Base-by-base conservation (phyloP, 2,113 vertebrate species). In the Colius striatus region DNA sequence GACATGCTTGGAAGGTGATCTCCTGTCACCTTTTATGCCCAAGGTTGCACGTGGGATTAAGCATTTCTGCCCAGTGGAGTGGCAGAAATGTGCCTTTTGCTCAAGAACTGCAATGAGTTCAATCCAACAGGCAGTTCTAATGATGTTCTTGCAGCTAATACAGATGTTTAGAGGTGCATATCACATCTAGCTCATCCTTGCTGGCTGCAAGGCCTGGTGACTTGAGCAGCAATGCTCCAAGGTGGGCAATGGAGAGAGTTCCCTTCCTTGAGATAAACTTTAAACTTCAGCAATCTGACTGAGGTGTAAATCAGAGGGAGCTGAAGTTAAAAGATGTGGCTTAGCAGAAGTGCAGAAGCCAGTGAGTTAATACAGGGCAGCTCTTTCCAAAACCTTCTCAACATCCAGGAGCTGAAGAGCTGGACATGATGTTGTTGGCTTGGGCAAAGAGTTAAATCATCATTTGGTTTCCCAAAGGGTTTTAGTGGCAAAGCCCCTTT, bases 81-180 rank as follows among this genome's bases (percentile, higher is more conserved):
- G 45, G 32, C 23, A 72, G 51, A 60, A 73, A 48, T 3, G 3
- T 16, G 9, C 20, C 10, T 51, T 57, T 58, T 0, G 27, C 22
- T n/a, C 38, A 8, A 45, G 16, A 41, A 3, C 9, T 10, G 13
- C 9, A 1, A 2, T 17, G 3, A 1, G 27, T 58, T 65, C 8
- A 43, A 32, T 25, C 27, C 38, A 51, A 18, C 9, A 41, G 60
- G 27, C 20, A 21, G 22, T 14, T 58, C 45, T 29, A n/a, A 8
- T 43, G 32, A 11, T 0, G 0, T 50, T 75, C 34, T 81, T 48
- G 34, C 2, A 17, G 16, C 25, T 34, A 57, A n/a, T 60, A 7
- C 3, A 47, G 51, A 5, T 19, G 16, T 65, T 65, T 26, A 25
- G 29, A 29, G 51, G 10, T 51, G 16, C 2, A 1, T 29, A 1